Base-by-base conservation (phyloP, 2,113 vertebrate species). In the Bostrychus sinensis region DNA sequence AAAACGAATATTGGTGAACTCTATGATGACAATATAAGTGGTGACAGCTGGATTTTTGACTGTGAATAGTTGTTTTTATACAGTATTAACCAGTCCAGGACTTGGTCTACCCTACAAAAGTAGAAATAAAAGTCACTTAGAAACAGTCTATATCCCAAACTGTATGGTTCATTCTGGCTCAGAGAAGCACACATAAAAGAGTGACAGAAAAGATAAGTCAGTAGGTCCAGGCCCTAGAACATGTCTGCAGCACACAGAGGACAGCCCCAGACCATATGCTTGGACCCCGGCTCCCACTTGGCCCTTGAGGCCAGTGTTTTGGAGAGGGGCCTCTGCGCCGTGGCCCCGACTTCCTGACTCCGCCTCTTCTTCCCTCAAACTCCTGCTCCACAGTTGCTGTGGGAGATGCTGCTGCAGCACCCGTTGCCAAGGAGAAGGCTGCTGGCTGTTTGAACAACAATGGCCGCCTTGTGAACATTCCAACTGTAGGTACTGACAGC, bases 391-490 rank as follows among this genome's bases (percentile, higher is more conserved):
- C 89, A 89, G 92, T 93, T 93, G 90, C 92, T 82, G 91, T 92
- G 90, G 91, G 91, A 92, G 87, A 92, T 88, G 84, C 92, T 91
- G 91, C 92, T 86, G 91, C 91, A 91, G 93, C 91, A 82, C 91
- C 92, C 88, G 93, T 93, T 94, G 91, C 92, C 92, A 92, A 92
- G 93, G 92, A 93, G 92, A 93, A 92, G 88, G 91, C 92, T 91
- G 92, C 92, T 92, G 89, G 89, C 92, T 92, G 92, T 92, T 93
- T 92, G 92, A 93, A 93, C 93, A 92, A 93, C 89, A 92, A 92
- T 91, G 92, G 88, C 91, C 81, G 88, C 86, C 91, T 93, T 90
- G 92, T 91, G 85, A 90, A 90, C 89, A 88, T 89, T 91, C 86
- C 90, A 88, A 87, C 89, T 92, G 88, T 89, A 90, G 91, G 89